phyloP scores from a whole-genome alignment of 2,113 vertebrate species.

The Ailurus styani region DNA sequence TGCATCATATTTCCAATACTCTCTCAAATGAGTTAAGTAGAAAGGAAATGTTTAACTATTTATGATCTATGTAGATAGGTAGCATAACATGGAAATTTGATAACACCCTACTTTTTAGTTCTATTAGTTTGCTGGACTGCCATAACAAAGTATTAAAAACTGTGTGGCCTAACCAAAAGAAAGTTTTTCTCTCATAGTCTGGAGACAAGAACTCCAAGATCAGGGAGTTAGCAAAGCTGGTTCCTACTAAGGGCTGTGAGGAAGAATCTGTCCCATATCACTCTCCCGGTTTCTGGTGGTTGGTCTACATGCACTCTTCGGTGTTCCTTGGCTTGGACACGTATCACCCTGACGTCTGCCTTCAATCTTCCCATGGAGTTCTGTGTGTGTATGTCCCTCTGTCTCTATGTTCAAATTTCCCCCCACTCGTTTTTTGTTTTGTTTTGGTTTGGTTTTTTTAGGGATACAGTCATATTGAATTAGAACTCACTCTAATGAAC shows the following conservation, averaged over 20 bases:
- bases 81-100: background rate
- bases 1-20: background rate
- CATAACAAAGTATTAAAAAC: background rate
- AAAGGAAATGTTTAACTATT: background rate
- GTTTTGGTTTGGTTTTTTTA: too few relatives aligned
- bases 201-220: background rate
- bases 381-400: background rate
- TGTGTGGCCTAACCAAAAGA: background rate
- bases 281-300: background rate
- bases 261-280: background rate
- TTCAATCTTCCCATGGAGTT: background rate
- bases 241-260: too few relatives aligned
- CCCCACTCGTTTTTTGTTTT: background rate
- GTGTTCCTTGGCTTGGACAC: too few relatives aligned
- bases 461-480: background rate
- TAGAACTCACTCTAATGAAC: background rate
- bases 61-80: background rate
- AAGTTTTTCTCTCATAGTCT: background rate
- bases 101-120: background rate
- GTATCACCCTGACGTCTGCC: background rate
- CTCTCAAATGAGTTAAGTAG: background rate
- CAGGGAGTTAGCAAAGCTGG: accelerated
- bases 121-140: background rate
- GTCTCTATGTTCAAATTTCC: background rate
- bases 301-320: background rate